phyloP scores from a whole-genome alignment of 2,113 vertebrate genomes.

The Etia nguti region DNA sequence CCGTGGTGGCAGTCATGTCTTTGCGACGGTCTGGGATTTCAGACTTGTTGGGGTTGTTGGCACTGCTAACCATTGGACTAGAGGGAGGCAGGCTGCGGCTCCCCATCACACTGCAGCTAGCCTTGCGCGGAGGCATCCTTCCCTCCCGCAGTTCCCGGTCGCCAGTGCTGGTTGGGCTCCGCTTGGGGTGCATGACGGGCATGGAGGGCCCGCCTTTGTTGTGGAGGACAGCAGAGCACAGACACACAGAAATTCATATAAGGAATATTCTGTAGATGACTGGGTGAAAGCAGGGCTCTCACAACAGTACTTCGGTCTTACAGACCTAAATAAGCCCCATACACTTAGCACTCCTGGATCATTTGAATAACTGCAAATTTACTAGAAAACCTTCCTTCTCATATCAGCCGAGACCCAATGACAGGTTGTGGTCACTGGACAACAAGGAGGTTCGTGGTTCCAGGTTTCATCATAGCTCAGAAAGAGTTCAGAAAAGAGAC shows the following conservation, averaged over 20 bases:
- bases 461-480: background rate
- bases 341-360: background rate
- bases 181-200: conserved; percentile 84
- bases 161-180: conserved; percentile 85
- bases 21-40: conserved; percentile 91
- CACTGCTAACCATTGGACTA: conserved; percentile 94
- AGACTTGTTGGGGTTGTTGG: conserved; percentile 93
- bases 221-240: conserved; percentile 60
- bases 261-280: conserved; percentile 47
- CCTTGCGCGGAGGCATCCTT: conserved; percentile 81
- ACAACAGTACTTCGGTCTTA: background rate
- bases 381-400: background rate
- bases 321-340: background rate
- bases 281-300: background rate
- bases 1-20: conserved; percentile 83
- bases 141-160: conserved; percentile 86
- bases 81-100: conserved; percentile 84
- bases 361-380: background rate
- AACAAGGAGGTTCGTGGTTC: background rate
- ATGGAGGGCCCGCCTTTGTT: conserved; percentile 85
- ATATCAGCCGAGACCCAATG: background rate
- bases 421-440: background rate
- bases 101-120: conserved; percentile 81
- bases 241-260: conserved; percentile 57
- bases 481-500: conserved; percentile 39